Evolutionary conservation across 1,140 invertebrate genomes (phyloP), one percentile per base, ranked within the genome.

Genomic region (Drosophila cardini): DNA sequence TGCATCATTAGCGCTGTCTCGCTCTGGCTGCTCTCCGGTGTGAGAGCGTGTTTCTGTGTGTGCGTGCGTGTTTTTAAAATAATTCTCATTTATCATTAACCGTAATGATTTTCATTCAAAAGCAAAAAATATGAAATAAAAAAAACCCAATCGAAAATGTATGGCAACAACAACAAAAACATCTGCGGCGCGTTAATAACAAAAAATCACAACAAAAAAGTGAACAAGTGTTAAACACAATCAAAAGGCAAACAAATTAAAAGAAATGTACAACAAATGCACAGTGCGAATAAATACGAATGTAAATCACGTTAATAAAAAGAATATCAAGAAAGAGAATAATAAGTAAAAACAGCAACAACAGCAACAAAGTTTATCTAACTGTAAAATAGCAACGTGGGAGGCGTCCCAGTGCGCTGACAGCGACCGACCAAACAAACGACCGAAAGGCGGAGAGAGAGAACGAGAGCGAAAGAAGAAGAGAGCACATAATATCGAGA

Each of bases 341-440:
- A 48, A 43, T 52, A 57, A 38, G 34, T 45, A 43, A 56, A 65
- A 57, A 38, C 55, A 65, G 57, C 52, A 65, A 55, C 21, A 26
- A 5, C 21, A 26, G 5, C 21, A 26, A 26, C 21, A 26, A 72
- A 42, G 40, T 76, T 73, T 68, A 63, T 63, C 71, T 53, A 77
- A 74, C 58, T 77, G 75, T 77, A 77, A 81, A 76, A 71, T 69
- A 83, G 62, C 76, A 76, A 81, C 76, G 83, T 87, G 83, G 71
- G 71, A 65, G 69, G 69, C 72, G 52, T 46, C 40, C 11, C 53
- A 13, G 21, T 30, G 40, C 53, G 10, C 42, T 38, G 38, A 60
- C 26, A 69, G 26, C 57, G 16, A 26, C 16, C 43, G 62, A 81
- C 50, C 68, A 45, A 60, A 69, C 21, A 68, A 60, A 15, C 10